Evolutionary conservation across 2,113 vertebrate genomes (phyloP).

Genomic region (Microcebus lehilahytsara): DNA sequence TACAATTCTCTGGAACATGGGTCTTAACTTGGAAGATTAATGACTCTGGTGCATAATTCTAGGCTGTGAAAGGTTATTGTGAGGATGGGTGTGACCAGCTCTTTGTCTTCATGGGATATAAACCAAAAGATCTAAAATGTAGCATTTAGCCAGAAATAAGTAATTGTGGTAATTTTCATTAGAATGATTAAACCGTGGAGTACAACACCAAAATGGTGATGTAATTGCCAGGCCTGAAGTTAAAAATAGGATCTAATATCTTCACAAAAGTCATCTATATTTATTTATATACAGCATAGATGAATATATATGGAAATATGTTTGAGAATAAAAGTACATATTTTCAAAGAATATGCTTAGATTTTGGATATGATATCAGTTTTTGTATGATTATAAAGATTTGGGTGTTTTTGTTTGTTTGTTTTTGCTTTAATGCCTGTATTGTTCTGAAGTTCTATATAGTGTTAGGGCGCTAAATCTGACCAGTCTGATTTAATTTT

Average conservation of each 20-base stretch:
- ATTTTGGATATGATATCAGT: neutral
- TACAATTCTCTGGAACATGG: neutral
- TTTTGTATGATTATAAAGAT: neutral
- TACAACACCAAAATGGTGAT: neutral
- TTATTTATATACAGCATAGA: neutral
- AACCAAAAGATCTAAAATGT: constrained; percentile 14
- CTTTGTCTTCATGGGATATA: constrained; percentile 29
- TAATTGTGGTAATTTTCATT: constrained; percentile 29
- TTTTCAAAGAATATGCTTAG: neutral
- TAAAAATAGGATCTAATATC: neutral
- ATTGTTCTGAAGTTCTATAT: neutral
- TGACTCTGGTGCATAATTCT: neutral
- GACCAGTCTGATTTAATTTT: neutral
- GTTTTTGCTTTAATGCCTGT: neutral
- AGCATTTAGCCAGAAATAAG: neutral
- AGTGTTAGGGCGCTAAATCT: neutral
- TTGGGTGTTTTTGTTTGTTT: too few relatives aligned
- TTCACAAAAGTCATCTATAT: neutral
- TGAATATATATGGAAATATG: neutral
- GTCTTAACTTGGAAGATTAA: neutral
- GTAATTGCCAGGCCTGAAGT: neutral
- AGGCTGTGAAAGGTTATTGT: neutral
- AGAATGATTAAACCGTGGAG: constrained; percentile 16
- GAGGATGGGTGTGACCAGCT: neutral
- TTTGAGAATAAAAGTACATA: neutral